Evolutionary conservation across 2,888 invertebrate genomes (phyloP).

Genomic region (Tachina grossa): DNA sequence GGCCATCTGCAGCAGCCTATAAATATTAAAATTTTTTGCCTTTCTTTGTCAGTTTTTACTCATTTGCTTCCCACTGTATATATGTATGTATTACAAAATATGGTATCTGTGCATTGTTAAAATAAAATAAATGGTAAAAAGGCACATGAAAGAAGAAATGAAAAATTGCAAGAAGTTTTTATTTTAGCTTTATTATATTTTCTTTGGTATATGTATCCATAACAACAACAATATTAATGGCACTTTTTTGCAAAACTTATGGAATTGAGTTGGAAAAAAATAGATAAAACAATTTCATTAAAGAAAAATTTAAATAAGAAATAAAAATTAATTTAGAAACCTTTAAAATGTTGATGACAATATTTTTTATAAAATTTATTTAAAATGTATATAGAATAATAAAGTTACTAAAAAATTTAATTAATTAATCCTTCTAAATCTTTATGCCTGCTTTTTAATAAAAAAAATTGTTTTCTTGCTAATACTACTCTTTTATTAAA

Average conservation of each 20-base stretch:
- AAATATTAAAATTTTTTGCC: neutral
- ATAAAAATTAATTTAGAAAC: conserved; percentile 13
- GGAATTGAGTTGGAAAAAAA: conserved; percentile 57
- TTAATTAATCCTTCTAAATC: too few species aligned
- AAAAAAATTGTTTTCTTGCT: too few species aligned
- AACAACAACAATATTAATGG: conserved; percentile 57
- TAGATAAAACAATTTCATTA: conserved; percentile 3
- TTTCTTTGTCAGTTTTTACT: neutral
- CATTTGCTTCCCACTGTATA: conserved; percentile 25
- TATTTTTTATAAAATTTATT: conserved; percentile 18
- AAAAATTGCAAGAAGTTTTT: conserved; percentile 74
- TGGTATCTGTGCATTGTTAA: conserved; percentile 55
- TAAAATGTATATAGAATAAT: neutral
- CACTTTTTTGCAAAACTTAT: conserved; percentile 60
- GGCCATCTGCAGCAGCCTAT: neutral
- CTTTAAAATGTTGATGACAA: conserved; percentile 5
- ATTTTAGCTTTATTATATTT: conserved; percentile 58
- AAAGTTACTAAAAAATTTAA: neutral
- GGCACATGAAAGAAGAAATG: conserved; percentile 48
- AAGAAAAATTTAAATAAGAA: conserved; percentile 26
- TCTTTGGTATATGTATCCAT: conserved; percentile 29
- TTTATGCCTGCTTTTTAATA: too few species aligned
- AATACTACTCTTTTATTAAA: too few species aligned
- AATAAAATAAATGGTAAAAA: conserved; percentile 42
- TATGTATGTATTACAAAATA: conserved; percentile 15